Conservation (phyloP, 92 coral and sea anemone genomes). For the Porites divaricata region DNA sequence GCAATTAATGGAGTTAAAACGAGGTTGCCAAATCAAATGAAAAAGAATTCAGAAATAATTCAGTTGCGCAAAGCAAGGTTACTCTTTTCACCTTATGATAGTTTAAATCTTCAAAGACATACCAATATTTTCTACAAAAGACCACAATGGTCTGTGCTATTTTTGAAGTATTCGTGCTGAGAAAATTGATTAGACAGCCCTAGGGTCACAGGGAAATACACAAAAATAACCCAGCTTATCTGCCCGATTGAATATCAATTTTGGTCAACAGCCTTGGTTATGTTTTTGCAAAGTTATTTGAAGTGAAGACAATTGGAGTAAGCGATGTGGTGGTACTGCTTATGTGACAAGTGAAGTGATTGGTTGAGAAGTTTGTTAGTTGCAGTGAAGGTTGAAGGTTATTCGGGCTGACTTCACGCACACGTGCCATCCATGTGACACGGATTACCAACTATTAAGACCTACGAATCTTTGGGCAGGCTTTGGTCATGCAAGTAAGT, state of each 20-base stretch:
- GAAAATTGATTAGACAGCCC: slow-evolving; percentile 30
- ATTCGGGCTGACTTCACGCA: not conserved
- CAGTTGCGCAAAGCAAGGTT: not conserved
- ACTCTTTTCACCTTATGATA: no score
- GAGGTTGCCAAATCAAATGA: not conserved
- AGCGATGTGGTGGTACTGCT: slow-evolving; percentile 14
- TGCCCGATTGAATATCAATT: slow-evolving; percentile 6
- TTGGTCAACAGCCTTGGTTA: slow-evolving; percentile 2
- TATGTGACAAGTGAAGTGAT: slow-evolving; percentile 3
- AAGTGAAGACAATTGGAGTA: slow-evolving; percentile 21
- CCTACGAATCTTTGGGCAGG: no score
- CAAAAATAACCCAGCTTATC: slow-evolving; percentile 2
- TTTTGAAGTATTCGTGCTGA: slow-evolving; percentile 26
- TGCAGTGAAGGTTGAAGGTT: slow-evolving; percentile 29
- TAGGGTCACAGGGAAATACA: not conserved
- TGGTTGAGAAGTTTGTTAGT: slow-evolving; percentile 22
- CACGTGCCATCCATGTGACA: slow-evolving; percentile 40
- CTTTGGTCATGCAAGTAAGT: no score
- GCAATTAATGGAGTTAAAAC: no score
- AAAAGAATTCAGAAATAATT: not conserved
- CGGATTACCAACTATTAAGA: not conserved
- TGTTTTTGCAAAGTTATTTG: slow-evolving; percentile 10
- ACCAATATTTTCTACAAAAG: not conserved
- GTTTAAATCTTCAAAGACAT: slow-evolving; percentile 12
- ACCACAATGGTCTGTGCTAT: slow-evolving; percentile 18